Conservation (phyloP, 2,888 invertebrate species). For the Limenitis camilla region DNA sequence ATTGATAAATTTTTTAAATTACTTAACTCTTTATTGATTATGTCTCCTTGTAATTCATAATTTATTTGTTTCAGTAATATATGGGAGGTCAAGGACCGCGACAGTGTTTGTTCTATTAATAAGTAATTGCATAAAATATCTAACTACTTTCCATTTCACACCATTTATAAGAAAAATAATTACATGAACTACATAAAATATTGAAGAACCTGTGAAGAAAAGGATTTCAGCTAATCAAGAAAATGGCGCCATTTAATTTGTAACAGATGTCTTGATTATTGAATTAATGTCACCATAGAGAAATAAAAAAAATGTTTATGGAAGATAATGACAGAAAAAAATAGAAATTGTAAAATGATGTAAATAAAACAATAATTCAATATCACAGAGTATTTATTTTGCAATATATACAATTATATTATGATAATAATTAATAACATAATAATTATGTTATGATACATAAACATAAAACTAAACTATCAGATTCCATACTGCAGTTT, state of each 20-base stretch:
- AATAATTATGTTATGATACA: neutral
- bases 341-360: too few species aligned
- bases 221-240: neutral
- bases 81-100: constrained; percentile 52
- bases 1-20: too few species aligned
- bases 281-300: too few species aligned
- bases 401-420: constrained; percentile 41
- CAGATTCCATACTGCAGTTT: neutral
- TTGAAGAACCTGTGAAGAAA: neutral
- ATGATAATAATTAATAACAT: constrained; percentile 4
- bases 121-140: constrained; percentile 38
- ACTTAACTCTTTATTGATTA: neutral
- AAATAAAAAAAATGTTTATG: neutral
- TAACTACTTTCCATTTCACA: constrained; percentile 44
- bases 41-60: constrained; percentile 1
- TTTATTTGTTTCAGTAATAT: constrained; percentile 63
- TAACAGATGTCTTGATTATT: too few species aligned
- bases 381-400: constrained; percentile 71
- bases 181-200: constrained; percentile 19
- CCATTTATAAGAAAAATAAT: constrained; percentile 39
- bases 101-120: constrained; percentile 35
- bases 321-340: neutral
- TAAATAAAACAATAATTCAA: constrained; percentile 13
- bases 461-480: neutral
- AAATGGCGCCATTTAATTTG: too few species aligned